Percentiles rank a stretch among this genome's conserved stretches.
Evolutionary conservation across 2,888 invertebrate species (phyloP).

Genomic region (Cantharis rufa): DNA sequence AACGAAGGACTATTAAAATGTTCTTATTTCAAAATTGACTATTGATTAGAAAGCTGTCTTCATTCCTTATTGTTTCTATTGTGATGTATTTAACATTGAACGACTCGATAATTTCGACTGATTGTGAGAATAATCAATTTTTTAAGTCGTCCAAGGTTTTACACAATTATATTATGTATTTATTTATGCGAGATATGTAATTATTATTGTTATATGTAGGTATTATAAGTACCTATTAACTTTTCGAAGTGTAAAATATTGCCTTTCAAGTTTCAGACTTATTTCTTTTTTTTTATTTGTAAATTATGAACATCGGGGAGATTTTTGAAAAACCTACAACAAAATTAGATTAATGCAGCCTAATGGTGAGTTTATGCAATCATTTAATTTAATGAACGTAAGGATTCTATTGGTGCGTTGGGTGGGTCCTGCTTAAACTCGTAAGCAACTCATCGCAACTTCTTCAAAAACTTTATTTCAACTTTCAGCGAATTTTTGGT

Average conservation of each 20-base stretch:
- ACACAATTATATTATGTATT: not conserved
- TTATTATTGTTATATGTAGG: not conserved
- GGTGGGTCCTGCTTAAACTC: too few species aligned
- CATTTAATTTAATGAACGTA: too few species aligned
- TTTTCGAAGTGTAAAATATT: not conserved
- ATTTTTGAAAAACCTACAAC: not conserved
- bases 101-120: not conserved
- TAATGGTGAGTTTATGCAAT: too few species aligned
- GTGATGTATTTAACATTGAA: not conserved
- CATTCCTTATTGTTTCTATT: not conserved
- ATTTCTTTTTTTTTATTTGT: not conserved
- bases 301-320: not conserved
- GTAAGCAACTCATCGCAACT: too few species aligned
- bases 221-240: not conserved
- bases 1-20: not conserved
- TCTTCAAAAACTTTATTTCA: too few species aligned
- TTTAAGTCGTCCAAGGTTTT: not conserved
- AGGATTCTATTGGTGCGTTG: too few species aligned
- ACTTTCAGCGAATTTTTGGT: too few species aligned
- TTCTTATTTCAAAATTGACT: not conserved
- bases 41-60: not conserved
- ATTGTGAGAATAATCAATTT: not conserved
- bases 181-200: not conserved
- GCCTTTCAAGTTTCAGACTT: not conserved
- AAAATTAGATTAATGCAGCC: too few species aligned